Conservation (phyloP, 2,113 vertebrate species). For the Mustelus asterias region DNA sequence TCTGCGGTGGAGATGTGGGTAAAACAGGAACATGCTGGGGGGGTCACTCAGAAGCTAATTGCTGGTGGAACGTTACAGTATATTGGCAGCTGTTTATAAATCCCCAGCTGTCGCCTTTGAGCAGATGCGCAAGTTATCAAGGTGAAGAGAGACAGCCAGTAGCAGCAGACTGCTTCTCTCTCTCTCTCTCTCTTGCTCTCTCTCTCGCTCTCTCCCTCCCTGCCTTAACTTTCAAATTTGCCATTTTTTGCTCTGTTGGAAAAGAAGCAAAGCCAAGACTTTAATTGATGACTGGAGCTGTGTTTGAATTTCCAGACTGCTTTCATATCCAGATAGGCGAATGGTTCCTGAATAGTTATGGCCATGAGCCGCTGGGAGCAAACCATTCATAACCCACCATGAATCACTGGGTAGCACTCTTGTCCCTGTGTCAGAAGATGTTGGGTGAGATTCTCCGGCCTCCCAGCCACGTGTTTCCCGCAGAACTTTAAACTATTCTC, state of each 20-base stretch:
- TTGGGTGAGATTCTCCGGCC: no score
- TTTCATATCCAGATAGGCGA: no score
- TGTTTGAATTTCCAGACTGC: not conserved
- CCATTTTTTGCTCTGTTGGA: not conserved
- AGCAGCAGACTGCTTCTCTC: not conserved
- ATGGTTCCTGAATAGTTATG: not conserved
- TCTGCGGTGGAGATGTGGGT: not conserved
- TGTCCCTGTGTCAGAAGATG: no score
- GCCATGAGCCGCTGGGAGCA: not conserved
- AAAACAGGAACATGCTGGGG: not conserved
- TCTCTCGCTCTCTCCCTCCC: not conserved
- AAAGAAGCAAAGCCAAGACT: not conserved
- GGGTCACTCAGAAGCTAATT: slow-evolving; percentile 6
- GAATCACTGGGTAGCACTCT: no score
- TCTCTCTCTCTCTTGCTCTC: not conserved
- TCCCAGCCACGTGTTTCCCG: no score
- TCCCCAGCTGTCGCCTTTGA: not conserved
- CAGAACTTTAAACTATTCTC: no score
- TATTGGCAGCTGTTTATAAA: not conserved
- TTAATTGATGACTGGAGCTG: not conserved
- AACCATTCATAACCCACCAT: not conserved
- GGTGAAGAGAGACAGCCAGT: not conserved
- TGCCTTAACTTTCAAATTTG: not conserved
- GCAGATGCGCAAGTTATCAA: not conserved
- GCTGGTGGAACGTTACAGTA: not conserved